Percentiles rank a stretch among this genome's conserved stretches.
phyloP scores from a whole-genome alignment of 2,797 vertebrate genomes.

The Borostomias antarcticus region DNA sequence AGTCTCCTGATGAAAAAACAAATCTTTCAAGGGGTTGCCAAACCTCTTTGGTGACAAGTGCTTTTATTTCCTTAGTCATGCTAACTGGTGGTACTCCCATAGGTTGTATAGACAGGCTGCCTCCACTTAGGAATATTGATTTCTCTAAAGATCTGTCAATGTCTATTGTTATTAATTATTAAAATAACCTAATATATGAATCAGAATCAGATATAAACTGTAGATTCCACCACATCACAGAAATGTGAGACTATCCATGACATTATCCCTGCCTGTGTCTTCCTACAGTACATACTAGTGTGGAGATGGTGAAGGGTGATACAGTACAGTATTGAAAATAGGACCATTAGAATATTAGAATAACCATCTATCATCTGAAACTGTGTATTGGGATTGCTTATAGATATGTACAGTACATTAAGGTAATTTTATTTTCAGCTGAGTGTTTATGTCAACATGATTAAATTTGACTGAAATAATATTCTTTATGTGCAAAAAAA shows the following conservation, averaged over 20 bases:
- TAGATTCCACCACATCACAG: conserved; percentile 15
- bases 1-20: conserved; percentile 44
- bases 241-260: conserved; percentile 19
- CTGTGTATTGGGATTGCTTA: background rate
- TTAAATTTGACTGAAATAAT: conserved; percentile 30
- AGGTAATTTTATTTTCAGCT: conserved; percentile 24
- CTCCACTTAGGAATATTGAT: conserved; percentile 52
- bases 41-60: no score
- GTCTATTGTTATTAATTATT: conserved; percentile 71
- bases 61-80: conserved; percentile 44
- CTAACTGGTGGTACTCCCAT: conserved; percentile 40
- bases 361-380: background rate
- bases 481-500: background rate
- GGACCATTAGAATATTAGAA: background rate
- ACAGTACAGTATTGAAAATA: background rate
- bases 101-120: conserved; percentile 45
- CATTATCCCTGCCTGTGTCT: no score
- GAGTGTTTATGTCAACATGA: conserved; percentile 17
- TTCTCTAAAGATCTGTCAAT: conserved; percentile 66
- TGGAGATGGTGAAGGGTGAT: background rate
- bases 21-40: no score
- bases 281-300: no score
- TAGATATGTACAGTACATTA: background rate
- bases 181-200: conserved; percentile 68
- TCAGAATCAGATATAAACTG: conserved; percentile 65